Conservation (phyloP, 1,140 invertebrate genomes). For the Aphaenogaster floridana region DNA sequence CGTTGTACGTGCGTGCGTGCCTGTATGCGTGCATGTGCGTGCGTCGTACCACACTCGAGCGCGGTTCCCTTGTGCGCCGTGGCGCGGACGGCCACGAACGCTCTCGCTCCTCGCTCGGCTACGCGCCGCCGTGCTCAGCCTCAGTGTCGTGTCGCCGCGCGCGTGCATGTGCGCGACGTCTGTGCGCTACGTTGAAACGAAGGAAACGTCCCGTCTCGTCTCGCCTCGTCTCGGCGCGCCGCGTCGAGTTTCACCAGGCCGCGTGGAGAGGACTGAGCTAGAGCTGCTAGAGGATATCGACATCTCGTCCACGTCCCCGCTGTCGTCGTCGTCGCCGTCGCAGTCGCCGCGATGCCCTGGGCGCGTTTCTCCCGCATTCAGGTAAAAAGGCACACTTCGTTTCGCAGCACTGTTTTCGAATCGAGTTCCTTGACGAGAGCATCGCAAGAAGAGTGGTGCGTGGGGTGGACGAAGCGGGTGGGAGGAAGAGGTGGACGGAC, state of each 20-base stretch:
- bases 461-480: constrained; percentile 8
- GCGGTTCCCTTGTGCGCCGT: constrained; percentile 6
- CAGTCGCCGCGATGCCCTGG: constrained; percentile 76
- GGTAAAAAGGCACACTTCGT: constrained; percentile 72
- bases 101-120: constrained; percentile 53
- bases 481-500: background rate
- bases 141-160: constrained; percentile 9
- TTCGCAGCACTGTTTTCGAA: constrained; percentile 7
- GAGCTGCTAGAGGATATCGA: too few species aligned
- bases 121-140: background rate
- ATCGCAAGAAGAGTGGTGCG: background rate
- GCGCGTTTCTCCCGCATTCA: constrained; percentile 82
- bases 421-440: constrained; percentile 11
- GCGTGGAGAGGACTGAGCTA: background rate
- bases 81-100: constrained; percentile 42
- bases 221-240: background rate
- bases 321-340: background rate
- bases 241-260: background rate
- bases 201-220: constrained; percentile 22
- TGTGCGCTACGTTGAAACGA: constrained; percentile 51
- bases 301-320: background rate
- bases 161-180: constrained; percentile 36
- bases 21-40: background rate
- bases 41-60: background rate
- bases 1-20: background rate